Evolutionary conservation across 2,888 invertebrate genomes (phyloP).

Genomic region (Heliothis peltigera): DNA sequence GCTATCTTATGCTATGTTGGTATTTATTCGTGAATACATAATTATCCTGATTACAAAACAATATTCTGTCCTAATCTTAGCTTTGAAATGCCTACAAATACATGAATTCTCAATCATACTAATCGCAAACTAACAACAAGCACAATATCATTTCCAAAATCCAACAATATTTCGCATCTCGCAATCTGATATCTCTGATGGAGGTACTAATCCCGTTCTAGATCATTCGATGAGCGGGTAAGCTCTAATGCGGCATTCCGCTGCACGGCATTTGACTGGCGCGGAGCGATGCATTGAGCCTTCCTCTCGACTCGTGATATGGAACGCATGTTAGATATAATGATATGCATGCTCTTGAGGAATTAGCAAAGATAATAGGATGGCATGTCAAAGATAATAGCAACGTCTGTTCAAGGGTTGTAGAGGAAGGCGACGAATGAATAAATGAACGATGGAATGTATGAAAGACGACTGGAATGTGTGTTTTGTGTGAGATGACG

Average conservation of each 20-base stretch:
- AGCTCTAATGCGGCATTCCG: conserved; percentile 42
- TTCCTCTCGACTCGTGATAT: neutral
- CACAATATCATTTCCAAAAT: neutral
- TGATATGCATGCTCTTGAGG: neutral
- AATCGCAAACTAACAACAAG: too few relatives aligned
- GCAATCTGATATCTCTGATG: conserved; percentile 11
- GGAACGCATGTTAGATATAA: conserved; percentile 13
- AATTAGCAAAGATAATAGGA: neutral
- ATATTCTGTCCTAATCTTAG: too few relatives aligned
- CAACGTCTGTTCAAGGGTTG: too few relatives aligned
- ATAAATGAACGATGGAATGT: too few relatives aligned
- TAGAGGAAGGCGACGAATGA: too few relatives aligned
- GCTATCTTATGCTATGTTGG: too few relatives aligned
- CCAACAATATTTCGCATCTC: too few relatives aligned
- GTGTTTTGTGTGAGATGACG: too few relatives aligned
- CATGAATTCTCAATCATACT: neutral
- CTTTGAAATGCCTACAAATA: too few relatives aligned
- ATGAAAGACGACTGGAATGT: too few relatives aligned
- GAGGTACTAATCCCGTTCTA: conserved; percentile 19
- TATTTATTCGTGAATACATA: neutral
- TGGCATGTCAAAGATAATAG: too few relatives aligned
- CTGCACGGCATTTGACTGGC: conserved; percentile 19
- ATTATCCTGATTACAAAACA: too few relatives aligned
- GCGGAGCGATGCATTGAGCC: conserved; percentile 5
- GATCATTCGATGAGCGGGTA: conserved; percentile 23